Percentiles rank a stretch among this genome's conserved stretches.
These are phyloP conservation scores for Antennarius maculatus DNA, from an alignment of 2,797 vertebrate species.

Conservation along the genomic window DNA sequence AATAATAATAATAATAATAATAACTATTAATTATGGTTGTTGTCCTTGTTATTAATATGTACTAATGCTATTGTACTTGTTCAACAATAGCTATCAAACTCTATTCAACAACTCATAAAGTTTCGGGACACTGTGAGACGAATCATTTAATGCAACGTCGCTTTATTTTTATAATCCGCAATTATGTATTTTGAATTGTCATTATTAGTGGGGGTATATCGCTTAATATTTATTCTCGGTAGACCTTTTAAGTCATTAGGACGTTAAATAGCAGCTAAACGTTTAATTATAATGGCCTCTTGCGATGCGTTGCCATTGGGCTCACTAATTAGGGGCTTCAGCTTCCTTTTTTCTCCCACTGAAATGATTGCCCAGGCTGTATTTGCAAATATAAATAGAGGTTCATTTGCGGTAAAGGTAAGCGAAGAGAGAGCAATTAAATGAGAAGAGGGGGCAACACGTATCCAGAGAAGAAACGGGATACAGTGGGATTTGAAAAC, in stretches of 20 bases:
- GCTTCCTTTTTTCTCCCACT: conserved; percentile 23
- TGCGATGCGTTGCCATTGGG: conserved; percentile 74
- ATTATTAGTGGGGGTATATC: conserved; percentile 60
- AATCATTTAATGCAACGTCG: conserved; percentile 15
- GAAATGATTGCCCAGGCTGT: conserved; percentile 58
- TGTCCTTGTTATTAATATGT: neutral
- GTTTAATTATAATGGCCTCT: conserved; percentile 76
- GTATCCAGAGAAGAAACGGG: conserved; percentile 57
- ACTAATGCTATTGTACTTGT: neutral
- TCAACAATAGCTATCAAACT: neutral
- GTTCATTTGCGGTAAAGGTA: conserved; percentile 59
- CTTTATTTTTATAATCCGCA: conserved; percentile 57
- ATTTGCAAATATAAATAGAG: conserved; percentile 77
- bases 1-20: neutral
- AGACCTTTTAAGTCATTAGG: conserved; percentile 73
- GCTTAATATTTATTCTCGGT: conserved; percentile 71
- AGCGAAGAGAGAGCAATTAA: conserved; percentile 68
- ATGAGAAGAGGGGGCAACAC: conserved; percentile 44
- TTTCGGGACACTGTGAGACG: conserved; percentile 20
- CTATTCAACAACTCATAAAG: conserved; percentile 5
- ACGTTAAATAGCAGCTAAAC: conserved; percentile 77
- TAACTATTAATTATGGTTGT: neutral
- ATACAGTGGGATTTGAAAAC: conserved; percentile 65
- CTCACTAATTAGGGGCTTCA: conserved; percentile 77
- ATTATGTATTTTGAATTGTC: conserved; percentile 61